Conservation (phyloP, 2,113 vertebrate genomes). For the Taurulus bubalis region DNA sequence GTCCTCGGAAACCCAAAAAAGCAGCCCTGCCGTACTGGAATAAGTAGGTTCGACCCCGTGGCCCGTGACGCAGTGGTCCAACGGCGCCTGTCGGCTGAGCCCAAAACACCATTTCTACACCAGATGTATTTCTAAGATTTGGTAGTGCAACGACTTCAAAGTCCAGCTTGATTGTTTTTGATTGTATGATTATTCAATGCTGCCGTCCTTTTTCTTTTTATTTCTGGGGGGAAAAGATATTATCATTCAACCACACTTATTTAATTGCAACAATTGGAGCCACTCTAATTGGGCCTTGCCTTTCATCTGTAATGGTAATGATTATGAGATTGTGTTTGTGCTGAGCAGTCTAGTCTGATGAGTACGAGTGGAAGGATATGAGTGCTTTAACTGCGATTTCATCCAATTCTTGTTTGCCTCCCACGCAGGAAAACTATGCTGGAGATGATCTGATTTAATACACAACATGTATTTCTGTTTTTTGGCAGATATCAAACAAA, state of each 20-base stretch:
- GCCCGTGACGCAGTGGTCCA: conserved; percentile 72
- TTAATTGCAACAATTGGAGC: conserved; percentile 88
- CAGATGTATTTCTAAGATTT: conserved; percentile 84
- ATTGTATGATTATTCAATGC: conserved; percentile 87
- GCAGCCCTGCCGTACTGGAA: conserved; percentile 56
- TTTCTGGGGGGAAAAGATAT: conserved; percentile 85
- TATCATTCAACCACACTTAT: conserved; percentile 89
- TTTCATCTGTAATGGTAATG: conserved; percentile 89
- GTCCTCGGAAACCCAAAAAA: conserved; percentile 68
- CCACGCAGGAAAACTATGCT: not conserved
- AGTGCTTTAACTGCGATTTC: conserved; percentile 45
- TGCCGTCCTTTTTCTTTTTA: conserved; percentile 82
- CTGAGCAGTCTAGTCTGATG: conserved; percentile 78
- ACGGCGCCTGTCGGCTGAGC: conserved; percentile 80
- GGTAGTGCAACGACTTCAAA: conserved; percentile 82
- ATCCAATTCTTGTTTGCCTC: conserved; percentile 7
- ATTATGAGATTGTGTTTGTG: conserved; percentile 84
- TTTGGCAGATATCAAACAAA: conserved; percentile 38
- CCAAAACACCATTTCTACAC: conserved; percentile 77
- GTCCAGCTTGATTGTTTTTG: conserved; percentile 84
- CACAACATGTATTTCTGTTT: conserved; percentile 31
- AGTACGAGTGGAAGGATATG: conserved; percentile 66
- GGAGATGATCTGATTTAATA: conserved; percentile 29
- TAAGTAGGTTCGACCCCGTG: conserved; percentile 67
- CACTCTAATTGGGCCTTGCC: conserved; percentile 82